Evolutionary conservation across 2,888 invertebrate genomes (phyloP).

Genomic region (Crepidodera aurea): DNA sequence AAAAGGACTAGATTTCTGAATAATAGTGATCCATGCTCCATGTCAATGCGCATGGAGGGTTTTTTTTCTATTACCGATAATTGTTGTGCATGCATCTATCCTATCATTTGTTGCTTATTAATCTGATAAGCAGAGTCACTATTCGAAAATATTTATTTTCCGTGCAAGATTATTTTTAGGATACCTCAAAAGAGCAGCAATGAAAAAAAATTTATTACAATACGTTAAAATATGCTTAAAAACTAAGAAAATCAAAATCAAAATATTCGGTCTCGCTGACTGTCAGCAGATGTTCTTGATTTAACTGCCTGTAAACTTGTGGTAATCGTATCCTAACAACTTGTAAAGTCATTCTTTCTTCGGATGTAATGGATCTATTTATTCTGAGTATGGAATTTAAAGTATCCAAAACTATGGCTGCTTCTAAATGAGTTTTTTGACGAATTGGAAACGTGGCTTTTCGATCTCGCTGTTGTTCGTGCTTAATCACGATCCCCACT

Average conservation of each 20-base stretch:
- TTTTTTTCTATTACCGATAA: no score
- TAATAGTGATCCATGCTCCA: no score
- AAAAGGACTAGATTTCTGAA: no score
- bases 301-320: conserved; percentile 16
- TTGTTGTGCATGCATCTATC: no score
- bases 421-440: conserved; percentile 25
- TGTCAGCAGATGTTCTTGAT: conserved; percentile 8
- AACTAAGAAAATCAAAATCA: neutral
- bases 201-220: no score
- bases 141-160: no score
- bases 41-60: no score
- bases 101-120: no score
- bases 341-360: conserved; percentile 33
- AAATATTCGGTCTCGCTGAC: neutral
- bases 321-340: conserved; percentile 36
- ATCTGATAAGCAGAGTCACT: no score
- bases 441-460: conserved; percentile 35
- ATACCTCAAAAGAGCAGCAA: no score
- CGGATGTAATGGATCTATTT: conserved; percentile 20
- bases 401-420: conserved; percentile 28
- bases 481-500: conserved; percentile 37
- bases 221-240: no score
- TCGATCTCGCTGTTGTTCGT: conserved; percentile 20
- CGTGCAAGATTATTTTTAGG: no score
- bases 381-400: conserved; percentile 23